These are phyloP conservation scores for Hylomyscus alleni DNA, from an alignment of 2,797 vertebrate genomes.

Conservation along the genomic window DNA sequence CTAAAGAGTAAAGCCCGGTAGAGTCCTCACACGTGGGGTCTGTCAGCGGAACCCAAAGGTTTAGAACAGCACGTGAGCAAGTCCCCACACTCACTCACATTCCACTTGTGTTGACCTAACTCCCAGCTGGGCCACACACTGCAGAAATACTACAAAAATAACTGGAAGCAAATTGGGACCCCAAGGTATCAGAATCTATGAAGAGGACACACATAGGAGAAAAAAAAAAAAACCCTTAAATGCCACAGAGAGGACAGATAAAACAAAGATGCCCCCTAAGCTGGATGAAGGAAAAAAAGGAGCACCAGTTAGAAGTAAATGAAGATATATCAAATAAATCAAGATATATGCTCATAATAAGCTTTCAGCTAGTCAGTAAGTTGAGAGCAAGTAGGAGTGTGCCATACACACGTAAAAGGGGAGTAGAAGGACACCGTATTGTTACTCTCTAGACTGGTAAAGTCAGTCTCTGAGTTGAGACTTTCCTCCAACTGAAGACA, in stretches of 20 bases:
- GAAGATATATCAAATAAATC: no score
- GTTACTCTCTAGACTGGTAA: neutral
- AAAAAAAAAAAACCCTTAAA: neutral
- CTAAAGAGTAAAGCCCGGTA: neutral
- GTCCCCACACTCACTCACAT: neutral
- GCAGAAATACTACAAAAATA: neutral
- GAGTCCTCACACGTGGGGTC: neutral
- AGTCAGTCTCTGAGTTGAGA: neutral
- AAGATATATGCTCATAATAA: neutral
- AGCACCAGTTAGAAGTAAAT: neutral
- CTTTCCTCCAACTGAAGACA: neutral
- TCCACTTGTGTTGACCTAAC: neutral
- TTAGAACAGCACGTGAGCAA: neutral
- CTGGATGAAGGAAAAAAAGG: neutral
- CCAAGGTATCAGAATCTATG: neutral
- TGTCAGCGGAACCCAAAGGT: neutral
- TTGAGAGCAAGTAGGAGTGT: neutral
- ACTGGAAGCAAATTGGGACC: neutral
- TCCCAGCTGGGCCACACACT: neutral
- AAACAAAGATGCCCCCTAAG: neutral
- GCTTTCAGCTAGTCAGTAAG: neutral
- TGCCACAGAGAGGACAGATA: neutral
- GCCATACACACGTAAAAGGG: fast-evolving
- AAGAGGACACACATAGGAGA: neutral
- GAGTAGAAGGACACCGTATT: neutral